phyloP scores from a whole-genome alignment of 2,113 vertebrate genomes.

The Nettapus auritus region DNA sequence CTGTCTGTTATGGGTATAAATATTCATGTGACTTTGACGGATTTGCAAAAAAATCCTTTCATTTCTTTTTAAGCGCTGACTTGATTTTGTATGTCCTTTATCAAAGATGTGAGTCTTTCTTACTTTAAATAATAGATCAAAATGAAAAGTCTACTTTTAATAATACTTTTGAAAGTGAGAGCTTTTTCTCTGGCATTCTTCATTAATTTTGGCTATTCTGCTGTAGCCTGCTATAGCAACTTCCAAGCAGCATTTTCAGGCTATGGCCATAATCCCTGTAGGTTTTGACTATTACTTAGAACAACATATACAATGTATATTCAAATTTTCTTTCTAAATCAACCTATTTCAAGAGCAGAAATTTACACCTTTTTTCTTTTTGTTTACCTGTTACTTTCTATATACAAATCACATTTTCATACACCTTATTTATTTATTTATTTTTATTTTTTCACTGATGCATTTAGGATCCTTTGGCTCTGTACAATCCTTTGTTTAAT shows the following conservation, averaged over 20 bases:
- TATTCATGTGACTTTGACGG: constrained; percentile 8
- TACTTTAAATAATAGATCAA: neutral
- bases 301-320: neutral
- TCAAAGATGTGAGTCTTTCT: neutral
- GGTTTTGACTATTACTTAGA: neutral
- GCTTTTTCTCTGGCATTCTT: neutral
- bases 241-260: neutral
- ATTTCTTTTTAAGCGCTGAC: neutral
- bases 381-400: neutral
- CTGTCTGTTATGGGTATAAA: neutral
- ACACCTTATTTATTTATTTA: neutral
- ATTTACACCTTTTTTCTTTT: neutral
- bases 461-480: neutral
- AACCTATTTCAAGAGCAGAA: neutral
- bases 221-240: neutral
- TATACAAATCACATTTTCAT: neutral
- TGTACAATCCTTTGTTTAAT: neutral
- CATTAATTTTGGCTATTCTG: neutral
- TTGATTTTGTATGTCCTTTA: neutral
- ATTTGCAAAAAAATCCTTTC: constrained; percentile 16
- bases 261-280: neutral
- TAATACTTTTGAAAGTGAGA: neutral
- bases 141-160: neutral
- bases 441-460: neutral
- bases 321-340: neutral